A percentile compares a stretch with the other conserved stretches of the same genome.
These are phyloP conservation scores for Xestia ashworthii DNA, from an alignment of 2,888 invertebrate genomes.

Conservation along the genomic window DNA sequence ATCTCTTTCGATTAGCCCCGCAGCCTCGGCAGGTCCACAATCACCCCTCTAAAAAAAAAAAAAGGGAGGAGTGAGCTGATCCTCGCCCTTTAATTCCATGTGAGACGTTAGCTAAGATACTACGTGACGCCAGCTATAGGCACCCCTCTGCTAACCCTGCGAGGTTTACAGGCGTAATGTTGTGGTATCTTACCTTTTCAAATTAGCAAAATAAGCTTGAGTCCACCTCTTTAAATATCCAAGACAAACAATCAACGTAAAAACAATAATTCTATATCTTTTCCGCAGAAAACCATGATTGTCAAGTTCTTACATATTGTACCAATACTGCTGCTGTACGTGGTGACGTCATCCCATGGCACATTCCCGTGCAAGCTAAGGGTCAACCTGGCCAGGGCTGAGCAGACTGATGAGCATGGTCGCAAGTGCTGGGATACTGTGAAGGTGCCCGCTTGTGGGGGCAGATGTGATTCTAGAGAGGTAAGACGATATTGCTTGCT, in stretches of 20 bases:
- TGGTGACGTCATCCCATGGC: slow-evolving; percentile 52
- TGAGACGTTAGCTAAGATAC: no score
- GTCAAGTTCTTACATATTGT: slow-evolving; percentile 38
- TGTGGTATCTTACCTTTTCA: not conserved
- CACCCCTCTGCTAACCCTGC: not conserved
- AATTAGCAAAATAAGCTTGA: not conserved
- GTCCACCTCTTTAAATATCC: not conserved
- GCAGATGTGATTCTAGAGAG: slow-evolving; percentile 96
- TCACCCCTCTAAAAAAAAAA: no score
- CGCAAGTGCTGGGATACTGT: slow-evolving; percentile 94
- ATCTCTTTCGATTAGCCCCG: no score
- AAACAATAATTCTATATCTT: not conserved
- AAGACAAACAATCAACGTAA: not conserved
- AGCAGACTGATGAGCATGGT: slow-evolving; percentile 92
- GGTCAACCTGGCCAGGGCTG: slow-evolving; percentile 92
- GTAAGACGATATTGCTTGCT: slow-evolving; percentile 74
- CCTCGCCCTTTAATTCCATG: no score
- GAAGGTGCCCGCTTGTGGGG: slow-evolving; percentile 95
- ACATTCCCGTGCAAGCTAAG: slow-evolving; percentile 91
- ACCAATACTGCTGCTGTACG: slow-evolving; percentile 50
- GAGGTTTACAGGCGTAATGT: not conserved
- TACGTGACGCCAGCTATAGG: not conserved
- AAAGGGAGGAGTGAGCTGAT: no score
- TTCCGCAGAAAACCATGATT: slow-evolving; percentile 45
- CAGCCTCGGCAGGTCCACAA: no score